Evolutionary conservation across 2,113 vertebrate genomes (phyloP), one percentile per base, ranked within the genome.

Genomic region (Vicugna pacos): DNA sequence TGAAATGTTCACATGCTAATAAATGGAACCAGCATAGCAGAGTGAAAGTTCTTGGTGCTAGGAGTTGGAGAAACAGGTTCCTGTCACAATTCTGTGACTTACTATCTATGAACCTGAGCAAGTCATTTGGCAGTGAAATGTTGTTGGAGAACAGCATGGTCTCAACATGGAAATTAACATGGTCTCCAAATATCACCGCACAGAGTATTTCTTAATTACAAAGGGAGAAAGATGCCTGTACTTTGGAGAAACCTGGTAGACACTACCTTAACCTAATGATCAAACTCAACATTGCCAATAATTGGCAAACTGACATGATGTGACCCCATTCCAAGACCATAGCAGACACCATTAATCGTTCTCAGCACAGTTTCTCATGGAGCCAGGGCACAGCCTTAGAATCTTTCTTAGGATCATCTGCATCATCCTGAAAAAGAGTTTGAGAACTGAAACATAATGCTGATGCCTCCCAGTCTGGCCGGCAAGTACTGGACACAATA

Each of bases 401-500:
- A 19, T 79, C 54, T 81, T 88, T 84, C n/a, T 97, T 20, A 92
- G 89, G 69, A 91, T 52, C 42, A 46, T 70, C 83, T 64, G 38
- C 64, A 64, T 62, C 70, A 73, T 62, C 30, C 83, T 95, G 62
- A 98, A 69, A 91, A 93, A 54, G 73, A 95, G 32, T 65, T 46
- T 65, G 87, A 97, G 72, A 97, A 52, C 20, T 67, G 95, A 69
- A 91, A 89, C 14, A 76, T 48, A 24, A 22, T 89, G 60, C 91
- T 93, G 38, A 60, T 79, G 15, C n/a, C 93, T 92, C 93, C 46
- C 76, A 94, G 28, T 94, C 90, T 62, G 77, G 56, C 42, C 56
- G 90, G 46, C 28, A 98, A 90, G 75, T 95, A 64, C 38, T 38
- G 86, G 83, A 88, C 84, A 64, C 6, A 3, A 32, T 30, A 35